Evolutionary conservation across 2,113 vertebrate species (phyloP), one percentile per base, ranked within the genome.

Genomic region (Caloenas nicobarica): DNA sequence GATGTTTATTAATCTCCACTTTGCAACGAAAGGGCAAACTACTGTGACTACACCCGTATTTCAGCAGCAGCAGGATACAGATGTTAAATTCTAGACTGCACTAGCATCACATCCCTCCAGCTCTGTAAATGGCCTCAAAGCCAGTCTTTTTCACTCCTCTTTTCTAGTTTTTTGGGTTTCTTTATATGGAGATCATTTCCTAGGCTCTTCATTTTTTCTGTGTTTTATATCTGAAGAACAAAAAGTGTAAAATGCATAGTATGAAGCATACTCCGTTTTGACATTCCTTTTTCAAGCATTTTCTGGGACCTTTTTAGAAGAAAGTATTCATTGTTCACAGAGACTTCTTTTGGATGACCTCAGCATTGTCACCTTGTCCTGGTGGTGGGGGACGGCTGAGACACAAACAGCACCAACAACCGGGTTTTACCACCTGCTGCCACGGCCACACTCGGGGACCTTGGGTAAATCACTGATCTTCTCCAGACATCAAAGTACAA

Each of bases 51-150:
- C 89, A 73, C 81, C 93, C 69, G 9, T 62, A 58, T 89, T 89
- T 95, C 57, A 95, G 78, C 68, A 94, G 78, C 83, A 88, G 93
- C 77, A 93, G 82, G 89, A 94, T 61, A 81, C 78, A 96, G 95
- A 94, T 95, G 86, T 88, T 87, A 21, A 66, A 33, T 74, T 72
- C 73, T 25, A 40, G 78, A 46, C 74, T 56, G 51, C 16, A 9
- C 19, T 42, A 50, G 33, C 36, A 85, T 85, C 87, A 60, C 56
- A 53, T 64, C 57, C 65, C 65, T 80, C 28, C 73, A 73, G 72
- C 57, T 88, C 81, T 84, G 57, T 31, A 83, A 86, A 60, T 17
- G 44, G 26, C 36, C 42, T 79, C 54, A 74, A 86, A 94, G 24
- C 8, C 80, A 64, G 17, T 5, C 33, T 8, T 71, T 56, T 26